Conservation (phyloP, 2,888 invertebrate genomes). For the Emmelina monodactyla region DNA sequence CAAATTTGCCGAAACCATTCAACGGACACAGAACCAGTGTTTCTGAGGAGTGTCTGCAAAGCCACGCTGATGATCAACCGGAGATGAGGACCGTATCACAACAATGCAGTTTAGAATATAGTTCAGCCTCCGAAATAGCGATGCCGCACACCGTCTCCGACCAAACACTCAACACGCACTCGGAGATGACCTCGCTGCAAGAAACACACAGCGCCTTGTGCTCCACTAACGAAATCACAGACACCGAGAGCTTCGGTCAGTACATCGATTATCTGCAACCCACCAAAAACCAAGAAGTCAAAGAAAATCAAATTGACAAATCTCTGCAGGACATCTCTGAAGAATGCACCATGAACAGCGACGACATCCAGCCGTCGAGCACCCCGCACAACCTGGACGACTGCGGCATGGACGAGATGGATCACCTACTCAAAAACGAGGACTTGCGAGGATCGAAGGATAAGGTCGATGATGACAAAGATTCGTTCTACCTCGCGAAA, state of each 20-base stretch:
- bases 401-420: conserved; percentile 29
- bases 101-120: conserved; percentile 75
- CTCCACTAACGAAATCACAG: conserved; percentile 58
- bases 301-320: conserved; percentile 42
- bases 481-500: conserved; percentile 48
- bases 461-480: conserved; percentile 43
- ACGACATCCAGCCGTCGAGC: conserved; percentile 39
- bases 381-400: conserved; percentile 35
- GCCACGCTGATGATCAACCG: conserved; percentile 44
- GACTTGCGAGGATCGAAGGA: conserved; percentile 35
- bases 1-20: conserved; percentile 34
- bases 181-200: conserved; percentile 54
- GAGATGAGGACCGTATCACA: conserved; percentile 73
- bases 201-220: conserved; percentile 58
- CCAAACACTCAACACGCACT: conserved; percentile 56
- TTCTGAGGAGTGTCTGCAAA: conserved; percentile 53
- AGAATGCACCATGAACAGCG: conserved; percentile 54
- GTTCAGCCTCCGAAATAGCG: conserved; percentile 66
- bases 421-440: conserved; percentile 35
- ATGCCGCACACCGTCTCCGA: conserved; percentile 61
- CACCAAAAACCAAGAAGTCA: conserved; percentile 34
- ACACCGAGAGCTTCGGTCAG: conserved; percentile 59
- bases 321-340: conserved; percentile 55
- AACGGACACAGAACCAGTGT: conserved; percentile 46
- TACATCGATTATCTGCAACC: conserved; percentile 56